Evolutionary conservation across 2,113 vertebrate genomes (phyloP).

Genomic region (Paracanthobrama guichenoti): DNA sequence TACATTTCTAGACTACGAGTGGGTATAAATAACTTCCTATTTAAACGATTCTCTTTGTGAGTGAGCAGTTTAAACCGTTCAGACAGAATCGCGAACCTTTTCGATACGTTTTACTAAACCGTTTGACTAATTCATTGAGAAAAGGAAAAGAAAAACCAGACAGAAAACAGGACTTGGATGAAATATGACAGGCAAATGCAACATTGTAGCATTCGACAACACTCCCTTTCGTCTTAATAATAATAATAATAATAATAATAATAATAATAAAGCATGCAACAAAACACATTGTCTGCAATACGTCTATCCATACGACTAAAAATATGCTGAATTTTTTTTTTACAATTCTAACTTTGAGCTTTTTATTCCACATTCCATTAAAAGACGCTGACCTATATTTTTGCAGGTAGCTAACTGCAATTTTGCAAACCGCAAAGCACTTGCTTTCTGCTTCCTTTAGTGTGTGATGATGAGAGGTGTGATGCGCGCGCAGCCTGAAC

Average conservation of each 20-base stretch:
- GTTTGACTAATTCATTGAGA: background rate
- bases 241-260: background rate
- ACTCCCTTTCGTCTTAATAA: background rate
- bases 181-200: background rate
- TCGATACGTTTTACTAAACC: background rate
- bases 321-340: too few species aligned
- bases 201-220: background rate
- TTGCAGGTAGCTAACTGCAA: background rate
- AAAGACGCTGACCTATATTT: background rate
- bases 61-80: background rate
- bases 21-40: background rate
- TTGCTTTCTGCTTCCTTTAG: slow-evolving; percentile 19
- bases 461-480: background rate
- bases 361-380: background rate
- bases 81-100: background rate
- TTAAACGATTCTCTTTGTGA: background rate
- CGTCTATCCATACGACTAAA: background rate
- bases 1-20: background rate
- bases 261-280: background rate
- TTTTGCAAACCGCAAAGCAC: slow-evolving; percentile 16
- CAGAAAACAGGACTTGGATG: background rate
- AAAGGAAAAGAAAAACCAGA: background rate
- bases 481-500: background rate
- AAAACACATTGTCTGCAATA: background rate
- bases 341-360: too few species aligned